Evolutionary conservation across 2,888 invertebrate species (phyloP), one percentile per base, ranked within the genome.

Genomic region (Melinopterus prodromus): DNA sequence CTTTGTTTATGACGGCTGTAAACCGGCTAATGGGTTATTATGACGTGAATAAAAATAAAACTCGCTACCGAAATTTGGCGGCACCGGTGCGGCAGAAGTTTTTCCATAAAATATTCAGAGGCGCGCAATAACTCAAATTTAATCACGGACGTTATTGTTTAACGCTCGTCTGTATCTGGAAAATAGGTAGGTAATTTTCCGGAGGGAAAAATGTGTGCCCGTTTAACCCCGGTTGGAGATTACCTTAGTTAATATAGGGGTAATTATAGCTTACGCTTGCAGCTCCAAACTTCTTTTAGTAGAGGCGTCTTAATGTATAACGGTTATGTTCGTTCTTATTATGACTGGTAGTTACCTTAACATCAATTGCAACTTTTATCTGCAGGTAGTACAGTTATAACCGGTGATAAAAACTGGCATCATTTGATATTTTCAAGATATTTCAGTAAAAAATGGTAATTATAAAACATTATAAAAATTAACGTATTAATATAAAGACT

Each of bases 1-100:
- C 53, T 53, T 53, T 53, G 53, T 53, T 53, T 53, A 53, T 53
- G 53, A 53, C 53, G 53, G 53, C 53, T 53, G 53, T 53, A 53
- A 53, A 53, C 53, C 53, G 53, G 53, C 53, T 53, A 53, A 53
- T 53, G 53, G 53, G 53, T 53, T 53, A 53, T 53, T 53, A 53
- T 53, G 53, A 53, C 53, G 53, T 12, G 53, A 53, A 53, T 53
- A 53, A 53, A 53, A 53, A 53, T 53, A 53, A 53, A 53, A 53
- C 53, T 53, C 53, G 53, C 53, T 53, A 3, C 53, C 53, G 53
- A 53, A 53, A 53, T 53, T 53, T 53, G 53, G 12, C 7, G 53
- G 9, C 12, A 53, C 53, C 53, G 53, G 12, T 12, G 53, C 7
- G 9, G 53, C 53, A 7, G 2, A 53, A 53, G 3, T 53, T 53